Evolutionary conservation across 1,140 invertebrate genomes (phyloP).

Genomic region (Hycleus phaleratus): DNA sequence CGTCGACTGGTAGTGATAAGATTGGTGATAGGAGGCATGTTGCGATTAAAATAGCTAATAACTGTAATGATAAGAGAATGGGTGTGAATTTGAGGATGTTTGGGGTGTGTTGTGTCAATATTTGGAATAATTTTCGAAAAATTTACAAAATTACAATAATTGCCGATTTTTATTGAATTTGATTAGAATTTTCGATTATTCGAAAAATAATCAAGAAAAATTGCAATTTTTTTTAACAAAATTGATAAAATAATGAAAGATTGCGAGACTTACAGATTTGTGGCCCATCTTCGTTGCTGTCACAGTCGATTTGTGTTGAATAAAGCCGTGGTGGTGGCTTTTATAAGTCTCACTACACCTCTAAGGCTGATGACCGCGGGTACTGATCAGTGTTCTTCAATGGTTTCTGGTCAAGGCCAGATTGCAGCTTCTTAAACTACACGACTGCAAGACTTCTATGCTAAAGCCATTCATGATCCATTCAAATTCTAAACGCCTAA

Average conservation of each 20-base stretch:
- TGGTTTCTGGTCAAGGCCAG: conserved; percentile 12
- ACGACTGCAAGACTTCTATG: too few species aligned
- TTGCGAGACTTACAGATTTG: conserved; percentile 3
- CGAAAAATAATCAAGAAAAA: too few species aligned
- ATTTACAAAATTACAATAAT: too few species aligned
- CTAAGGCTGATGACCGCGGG: conserved; percentile 11
- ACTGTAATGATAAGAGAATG: neutral
- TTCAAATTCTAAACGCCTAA: too few species aligned
- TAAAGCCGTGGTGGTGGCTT: conserved; percentile 5
- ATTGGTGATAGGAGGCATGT: neutral
- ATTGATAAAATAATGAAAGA: neutral
- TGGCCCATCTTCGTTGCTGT: conserved; percentile 3
- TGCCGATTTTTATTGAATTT: too few species aligned
- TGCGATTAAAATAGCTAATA: neutral
- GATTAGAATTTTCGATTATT: too few species aligned
- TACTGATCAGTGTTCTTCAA: conserved; percentile 11
- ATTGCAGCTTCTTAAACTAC: neutral
- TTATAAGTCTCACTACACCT: neutral
- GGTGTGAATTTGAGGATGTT: too few species aligned
- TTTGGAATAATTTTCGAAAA: too few species aligned
- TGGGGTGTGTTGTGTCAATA: too few species aligned
- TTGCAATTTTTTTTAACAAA: neutral
- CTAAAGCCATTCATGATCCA: too few species aligned
- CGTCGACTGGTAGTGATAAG: neutral
- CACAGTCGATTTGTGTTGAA: neutral